phyloP scores from a whole-genome alignment of 2,888 invertebrate species.

The Branchellion lobata region DNA sequence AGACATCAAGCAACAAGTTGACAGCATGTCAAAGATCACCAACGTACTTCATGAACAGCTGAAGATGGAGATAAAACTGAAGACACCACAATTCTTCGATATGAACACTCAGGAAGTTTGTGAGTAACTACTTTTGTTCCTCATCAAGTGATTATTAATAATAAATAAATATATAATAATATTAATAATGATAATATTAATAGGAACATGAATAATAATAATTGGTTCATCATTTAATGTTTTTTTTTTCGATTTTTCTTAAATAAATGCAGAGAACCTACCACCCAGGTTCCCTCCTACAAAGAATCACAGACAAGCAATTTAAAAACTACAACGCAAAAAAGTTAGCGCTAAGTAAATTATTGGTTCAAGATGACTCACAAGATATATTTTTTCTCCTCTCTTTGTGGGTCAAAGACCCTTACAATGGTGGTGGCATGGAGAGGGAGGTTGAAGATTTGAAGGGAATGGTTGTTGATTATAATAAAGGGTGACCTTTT shows the following conservation, averaged over 20 bases:
- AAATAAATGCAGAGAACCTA: neutral
- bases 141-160: too few species aligned
- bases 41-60: slow-evolving; percentile 3
- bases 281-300: slow-evolving; percentile 1
- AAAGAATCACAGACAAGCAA: slow-evolving; percentile 24
- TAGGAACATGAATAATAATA: too few species aligned
- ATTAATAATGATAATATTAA: too few species aligned
- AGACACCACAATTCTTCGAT: neutral
- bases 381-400: neutral
- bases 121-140: too few species aligned
- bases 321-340: slow-evolving; percentile 20
- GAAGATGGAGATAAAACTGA: neutral
- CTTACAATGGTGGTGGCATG: neutral
- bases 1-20: neutral
- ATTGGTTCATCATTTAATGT: neutral
- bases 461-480: neutral
- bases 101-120: neutral
- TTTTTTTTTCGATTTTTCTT: neutral
- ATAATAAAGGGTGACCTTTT: neutral
- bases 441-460: neutral
- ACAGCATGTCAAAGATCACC: neutral
- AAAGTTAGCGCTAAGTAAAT: neutral
- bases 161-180: too few species aligned
- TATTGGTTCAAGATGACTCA: neutral
- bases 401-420: slow-evolving; percentile 25